Evolutionary conservation across 2,797 vertebrate genomes (phyloP).

Genomic region (Sebastes aleutianus): DNA sequence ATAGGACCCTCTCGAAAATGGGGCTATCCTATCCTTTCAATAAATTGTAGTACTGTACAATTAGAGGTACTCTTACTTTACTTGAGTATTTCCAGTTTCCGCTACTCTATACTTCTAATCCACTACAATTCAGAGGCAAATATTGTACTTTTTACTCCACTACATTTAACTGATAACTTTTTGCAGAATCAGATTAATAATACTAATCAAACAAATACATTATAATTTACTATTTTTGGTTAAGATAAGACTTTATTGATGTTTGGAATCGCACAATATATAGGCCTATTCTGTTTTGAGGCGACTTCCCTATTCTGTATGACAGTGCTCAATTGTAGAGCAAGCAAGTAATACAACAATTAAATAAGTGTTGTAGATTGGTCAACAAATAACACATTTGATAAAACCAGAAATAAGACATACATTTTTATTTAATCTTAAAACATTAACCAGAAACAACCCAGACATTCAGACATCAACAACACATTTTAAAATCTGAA

Average conservation of each 20-base stretch:
- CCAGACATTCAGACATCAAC: neutral
- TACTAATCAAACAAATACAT: too few species aligned
- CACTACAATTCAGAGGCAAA: neutral
- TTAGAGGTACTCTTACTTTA: neutral
- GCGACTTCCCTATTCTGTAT: neutral
- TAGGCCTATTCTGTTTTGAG: neutral
- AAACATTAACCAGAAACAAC: slow-evolving; percentile 5
- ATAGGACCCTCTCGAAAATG: too few species aligned
- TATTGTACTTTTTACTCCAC: neutral
- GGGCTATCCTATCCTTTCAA: too few species aligned
- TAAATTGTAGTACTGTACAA: too few species aligned
- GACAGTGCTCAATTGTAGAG: neutral
- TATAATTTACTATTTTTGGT: too few species aligned
- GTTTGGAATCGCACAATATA: neutral
- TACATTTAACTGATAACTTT: too few species aligned
- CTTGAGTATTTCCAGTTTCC: neutral
- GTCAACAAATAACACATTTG: neutral
- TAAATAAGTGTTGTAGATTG: neutral
- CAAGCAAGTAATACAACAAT: neutral
- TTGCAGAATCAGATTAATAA: too few species aligned
- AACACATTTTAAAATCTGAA: neutral
- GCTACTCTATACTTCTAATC: neutral
- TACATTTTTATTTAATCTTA: slow-evolving; percentile 22
- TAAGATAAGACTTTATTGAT: neutral
- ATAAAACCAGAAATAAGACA: neutral